These are phyloP conservation scores for Herpailurus yagouaroundi DNA, from an alignment of 2,113 vertebrate genomes.

Conservation along the genomic window DNA sequence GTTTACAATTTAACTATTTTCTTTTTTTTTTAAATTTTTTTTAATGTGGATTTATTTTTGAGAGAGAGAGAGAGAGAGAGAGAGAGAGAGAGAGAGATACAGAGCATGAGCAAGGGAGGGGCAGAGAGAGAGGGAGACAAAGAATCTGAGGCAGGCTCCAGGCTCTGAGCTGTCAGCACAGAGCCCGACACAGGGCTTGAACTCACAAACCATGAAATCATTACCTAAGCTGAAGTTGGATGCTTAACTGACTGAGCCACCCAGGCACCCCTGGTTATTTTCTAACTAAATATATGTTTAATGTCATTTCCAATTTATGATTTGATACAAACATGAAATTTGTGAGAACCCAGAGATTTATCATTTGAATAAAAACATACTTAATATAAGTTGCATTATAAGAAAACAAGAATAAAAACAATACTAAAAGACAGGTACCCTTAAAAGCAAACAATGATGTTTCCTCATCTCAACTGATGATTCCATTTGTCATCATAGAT, in stretches of 20 bases:
- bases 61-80: no score
- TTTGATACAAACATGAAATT: conserved; percentile 35
- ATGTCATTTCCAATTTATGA: conserved; percentile 1
- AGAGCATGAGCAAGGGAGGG: no score
- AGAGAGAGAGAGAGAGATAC: no score
- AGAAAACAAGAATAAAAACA: neutral
- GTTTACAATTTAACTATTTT: conserved; percentile 45
- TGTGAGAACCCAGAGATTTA: neutral
- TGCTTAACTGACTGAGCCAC: no score
- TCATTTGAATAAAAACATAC: neutral
- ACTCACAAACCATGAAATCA: no score
- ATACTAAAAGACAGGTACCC: neutral
- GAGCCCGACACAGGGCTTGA: no score
- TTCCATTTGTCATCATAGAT: neutral
- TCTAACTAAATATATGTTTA: conserved; percentile 30
- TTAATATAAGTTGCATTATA: neutral
- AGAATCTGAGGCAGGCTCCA: no score
- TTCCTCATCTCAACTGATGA: neutral
- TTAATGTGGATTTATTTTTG: no score
- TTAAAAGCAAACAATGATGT: neutral
- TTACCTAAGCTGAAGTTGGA: no score
- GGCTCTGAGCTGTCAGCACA: no score
- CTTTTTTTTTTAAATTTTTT: no score
- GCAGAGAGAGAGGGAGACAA: no score
- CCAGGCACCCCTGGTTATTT: neutral